Evolutionary conservation across 2,888 invertebrate species (phyloP), one percentile per base, ranked within the genome.

Genomic region (Arrhopalites spinosus): DNA sequence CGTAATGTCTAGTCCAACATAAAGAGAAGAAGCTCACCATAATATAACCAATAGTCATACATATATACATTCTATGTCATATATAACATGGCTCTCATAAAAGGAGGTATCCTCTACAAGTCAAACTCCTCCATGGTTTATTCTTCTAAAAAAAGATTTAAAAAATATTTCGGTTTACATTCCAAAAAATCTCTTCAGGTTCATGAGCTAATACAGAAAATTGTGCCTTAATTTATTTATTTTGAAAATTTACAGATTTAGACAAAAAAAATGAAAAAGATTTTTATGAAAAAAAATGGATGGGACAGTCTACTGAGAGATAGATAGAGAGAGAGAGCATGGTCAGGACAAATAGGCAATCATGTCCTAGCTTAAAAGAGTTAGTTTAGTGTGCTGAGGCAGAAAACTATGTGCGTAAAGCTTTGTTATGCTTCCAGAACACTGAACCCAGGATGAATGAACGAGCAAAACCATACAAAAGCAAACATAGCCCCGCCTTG

Each of bases 401-500:
- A 71, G 27, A 70, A 72, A 29, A 66, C 25, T 71, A 56, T 74
- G 53, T 73, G 75, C 75, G 75, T 75, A 74, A 73, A 47, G 73
- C 77, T 74, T 73, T 77, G 77, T 77, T 77, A 74, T 77, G 77
- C 73, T 77, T 77, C 74, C 70, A 77, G 77, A 67, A 64, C 77
- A 77, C 43, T 74, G 77, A 77, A 77, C 77, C 30, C 77, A 59
- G 67, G 73, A 76, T 66, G 25, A 71, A 76, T 73, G 76, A 73
- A 72, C 76, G 73, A 61, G 59, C 20, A 63, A n/a, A n/a, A 61
- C 30, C 45, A 71, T 69, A 69, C 47, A 47, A 75, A 20, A 59
- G 43, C 61, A 69, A 74, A 68, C 59, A 75, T 67, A 63, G 45
- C 74, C 61, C 63, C 50, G 47, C 61, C 47, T 53, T 30, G 70